Evolutionary conservation across 2,797 vertebrate species (phyloP).

Genomic region (Parambassis ranga): DNA sequence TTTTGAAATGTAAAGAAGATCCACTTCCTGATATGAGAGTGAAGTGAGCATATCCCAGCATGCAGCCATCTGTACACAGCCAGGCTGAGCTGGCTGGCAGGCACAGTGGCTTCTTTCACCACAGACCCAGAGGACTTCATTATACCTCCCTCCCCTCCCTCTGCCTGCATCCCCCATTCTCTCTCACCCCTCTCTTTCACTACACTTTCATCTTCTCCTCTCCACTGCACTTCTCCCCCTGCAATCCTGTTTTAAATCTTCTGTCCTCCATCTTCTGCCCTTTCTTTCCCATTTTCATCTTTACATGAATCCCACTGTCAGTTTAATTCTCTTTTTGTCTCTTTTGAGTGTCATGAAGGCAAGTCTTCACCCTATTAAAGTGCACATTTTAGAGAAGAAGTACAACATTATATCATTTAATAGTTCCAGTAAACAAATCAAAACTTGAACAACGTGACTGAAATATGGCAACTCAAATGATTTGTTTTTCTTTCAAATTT

Average conservation of each 20-base stretch:
- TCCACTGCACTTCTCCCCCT: slow-evolving; percentile 12
- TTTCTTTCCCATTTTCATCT: not conserved
- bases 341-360: not conserved
- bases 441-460: not conserved
- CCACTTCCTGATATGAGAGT: slow-evolving; percentile 46
- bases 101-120: slow-evolving; percentile 61
- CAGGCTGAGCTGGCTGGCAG: slow-evolving; percentile 54
- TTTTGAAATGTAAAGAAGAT: slow-evolving; percentile 39
- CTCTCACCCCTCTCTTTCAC: not conserved
- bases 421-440: not conserved
- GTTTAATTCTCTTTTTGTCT: too few relatives aligned
- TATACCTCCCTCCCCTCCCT: slow-evolving; percentile 44
- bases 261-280: slow-evolving; percentile 43
- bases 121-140: slow-evolving; percentile 69
- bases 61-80: slow-evolving; percentile 58
- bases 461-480: not conserved
- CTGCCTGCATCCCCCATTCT: slow-evolving; percentile 33
- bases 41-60: slow-evolving; percentile 33
- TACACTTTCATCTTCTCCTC: slow-evolving; percentile 45
- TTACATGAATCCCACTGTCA: slow-evolving; percentile 2
- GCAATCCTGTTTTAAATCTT: slow-evolving; percentile 30
- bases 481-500: not conserved
- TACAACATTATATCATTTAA: not conserved
- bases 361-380: not conserved
- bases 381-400: not conserved